phyloP scores from a whole-genome alignment of 2,113 vertebrate species.

The Urocolius indicus region DNA sequence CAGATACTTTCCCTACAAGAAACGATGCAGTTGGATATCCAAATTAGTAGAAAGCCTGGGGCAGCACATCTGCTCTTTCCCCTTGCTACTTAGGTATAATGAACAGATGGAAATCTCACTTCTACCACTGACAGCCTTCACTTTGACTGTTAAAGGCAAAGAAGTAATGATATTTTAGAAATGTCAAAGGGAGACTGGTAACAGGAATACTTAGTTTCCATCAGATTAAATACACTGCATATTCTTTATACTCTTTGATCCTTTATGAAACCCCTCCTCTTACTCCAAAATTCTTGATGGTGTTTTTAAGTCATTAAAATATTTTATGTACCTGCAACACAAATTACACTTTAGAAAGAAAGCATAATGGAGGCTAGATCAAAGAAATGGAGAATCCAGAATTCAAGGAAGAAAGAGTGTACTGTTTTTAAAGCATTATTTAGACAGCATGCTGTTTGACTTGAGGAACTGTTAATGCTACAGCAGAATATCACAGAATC shows the following conservation, averaged over 20 bases:
- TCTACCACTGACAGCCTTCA: conserved; percentile 6
- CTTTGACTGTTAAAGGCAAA: background rate
- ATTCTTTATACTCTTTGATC: background rate
- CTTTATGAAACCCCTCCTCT: background rate
- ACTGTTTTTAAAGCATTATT: background rate
- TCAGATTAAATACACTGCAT: background rate
- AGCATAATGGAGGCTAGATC: background rate
- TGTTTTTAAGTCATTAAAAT: background rate
- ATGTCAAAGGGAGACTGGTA: background rate
- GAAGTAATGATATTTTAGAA: conserved; percentile 7
- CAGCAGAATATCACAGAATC: background rate
- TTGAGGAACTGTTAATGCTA: background rate
- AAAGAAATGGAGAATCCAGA: background rate
- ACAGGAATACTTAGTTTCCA: background rate
- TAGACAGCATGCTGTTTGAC: background rate
- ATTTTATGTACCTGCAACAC: background rate
- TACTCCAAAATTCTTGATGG: background rate
- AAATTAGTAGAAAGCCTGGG: conserved; percentile 20
- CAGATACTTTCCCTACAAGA: background rate
- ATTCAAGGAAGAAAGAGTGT: background rate
- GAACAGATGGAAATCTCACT: conserved; percentile 36
- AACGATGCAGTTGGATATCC: background rate
- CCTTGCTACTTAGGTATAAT: background rate
- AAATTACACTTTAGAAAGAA: background rate
- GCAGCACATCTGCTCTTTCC: conserved; percentile 36